phyloP scores from a whole-genome alignment of 2,888 invertebrate genomes.

The Myathropa florea region DNA sequence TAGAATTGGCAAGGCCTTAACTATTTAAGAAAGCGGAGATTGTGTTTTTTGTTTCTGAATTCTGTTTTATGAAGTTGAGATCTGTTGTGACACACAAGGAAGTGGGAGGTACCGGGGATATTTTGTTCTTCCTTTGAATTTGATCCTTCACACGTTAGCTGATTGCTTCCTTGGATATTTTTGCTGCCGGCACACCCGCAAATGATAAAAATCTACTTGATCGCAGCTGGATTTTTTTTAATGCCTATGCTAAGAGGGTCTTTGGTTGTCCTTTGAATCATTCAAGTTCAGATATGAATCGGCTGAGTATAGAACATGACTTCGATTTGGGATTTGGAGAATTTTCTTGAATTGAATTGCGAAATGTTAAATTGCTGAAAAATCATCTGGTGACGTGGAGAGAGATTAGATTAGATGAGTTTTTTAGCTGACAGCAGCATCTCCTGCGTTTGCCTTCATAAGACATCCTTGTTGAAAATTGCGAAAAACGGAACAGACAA shows the following conservation, averaged over 20 bases:
- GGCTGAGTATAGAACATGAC: neutral
- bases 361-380: too few relatives aligned
- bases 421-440: too few relatives aligned
- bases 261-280: neutral
- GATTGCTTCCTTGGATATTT: neutral
- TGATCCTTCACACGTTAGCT: slow-evolving; percentile 1
- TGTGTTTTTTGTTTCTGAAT: neutral
- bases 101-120: neutral
- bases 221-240: neutral
- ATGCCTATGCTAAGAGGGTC: neutral
- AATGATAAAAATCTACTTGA: neutral
- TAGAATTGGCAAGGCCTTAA: neutral
- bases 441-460: too few relatives aligned
- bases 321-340: too few relatives aligned
- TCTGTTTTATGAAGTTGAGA: neutral
- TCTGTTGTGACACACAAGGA: neutral
- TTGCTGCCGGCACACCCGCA: neutral
- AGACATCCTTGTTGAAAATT: too few relatives aligned
- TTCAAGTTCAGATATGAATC: neutral
- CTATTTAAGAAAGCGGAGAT: neutral
- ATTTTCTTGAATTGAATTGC: too few relatives aligned
- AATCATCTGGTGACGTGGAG: too few relatives aligned
- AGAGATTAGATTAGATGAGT: too few relatives aligned
- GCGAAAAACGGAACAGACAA: too few relatives aligned
- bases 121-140: neutral